Evolutionary conservation across 1,140 invertebrate genomes (phyloP).

Genomic region (Camponotus vicinus): DNA sequence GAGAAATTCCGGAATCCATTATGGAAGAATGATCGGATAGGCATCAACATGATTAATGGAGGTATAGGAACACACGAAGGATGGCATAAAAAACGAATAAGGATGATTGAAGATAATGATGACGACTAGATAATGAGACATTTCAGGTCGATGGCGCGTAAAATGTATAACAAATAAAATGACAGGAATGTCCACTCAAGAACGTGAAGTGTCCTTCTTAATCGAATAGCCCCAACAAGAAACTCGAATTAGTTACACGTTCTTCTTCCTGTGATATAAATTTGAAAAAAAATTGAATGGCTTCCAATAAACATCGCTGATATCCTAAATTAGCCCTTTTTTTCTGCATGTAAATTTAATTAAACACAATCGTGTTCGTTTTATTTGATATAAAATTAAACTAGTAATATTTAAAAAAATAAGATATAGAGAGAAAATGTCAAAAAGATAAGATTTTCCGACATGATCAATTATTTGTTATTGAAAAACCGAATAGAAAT

Average conservation of each 20-base stretch:
- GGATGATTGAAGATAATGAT: conserved; percentile 59
- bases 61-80: conserved; percentile 23
- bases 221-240: conserved; percentile 16
- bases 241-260: conserved; percentile 11
- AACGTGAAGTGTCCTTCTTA: conserved; percentile 46
- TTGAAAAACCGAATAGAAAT: not conserved
- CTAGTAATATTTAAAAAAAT: not conserved
- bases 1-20: conserved; percentile 36
- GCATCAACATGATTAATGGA: conserved; percentile 47
- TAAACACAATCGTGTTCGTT: not conserved
- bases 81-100: conserved; percentile 40
- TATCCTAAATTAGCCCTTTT: not conserved
- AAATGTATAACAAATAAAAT: conserved; percentile 36
- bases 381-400: conserved; percentile 18
- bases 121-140: conserved; percentile 58
- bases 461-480: not conserved
- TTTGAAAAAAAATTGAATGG: conserved; percentile 2
- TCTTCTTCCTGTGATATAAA: conserved; percentile 27
- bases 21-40: conserved; percentile 38
- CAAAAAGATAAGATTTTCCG: not conserved
- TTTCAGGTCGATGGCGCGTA: conserved; percentile 44
- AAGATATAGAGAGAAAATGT: not conserved
- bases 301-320: conserved; percentile 28
- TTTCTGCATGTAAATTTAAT: not conserved
- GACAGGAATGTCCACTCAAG: conserved; percentile 8